Evolutionary conservation across 2,888 invertebrate genomes (phyloP), one percentile per base, ranked within the genome.

Genomic region (Eilema depressum): DNA sequence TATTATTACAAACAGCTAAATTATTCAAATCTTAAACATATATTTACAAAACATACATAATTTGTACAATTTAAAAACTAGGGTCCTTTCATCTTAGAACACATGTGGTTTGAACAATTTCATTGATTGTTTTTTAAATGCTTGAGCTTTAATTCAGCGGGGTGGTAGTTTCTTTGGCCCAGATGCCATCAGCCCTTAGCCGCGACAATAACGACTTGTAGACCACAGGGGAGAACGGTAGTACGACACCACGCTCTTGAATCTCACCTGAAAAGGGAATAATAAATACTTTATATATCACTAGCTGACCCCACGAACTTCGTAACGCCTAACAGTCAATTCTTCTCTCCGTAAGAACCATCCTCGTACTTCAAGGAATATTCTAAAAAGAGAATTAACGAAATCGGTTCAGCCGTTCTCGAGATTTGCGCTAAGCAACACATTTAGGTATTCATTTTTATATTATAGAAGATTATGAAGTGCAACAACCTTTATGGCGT

Each of bases 201-300:
- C 99, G 96, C 53, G 97, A 97, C 74, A 99, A 94, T 89, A 99
- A 97, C 0, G 99, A 98, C 74, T 97, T 96, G 95, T 99, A 99
- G 74, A 99, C 98, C 72, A 99, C 99, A 0, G 97, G 97, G 0
- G 98, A 96, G 86, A 99, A 98, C 0, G 99, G 99, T 59, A 99
- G 94, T 23, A 99, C 97, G 76, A 99, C 98, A 5, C 99, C 99
- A 73, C 98, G 97, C 78, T 98, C 97, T 93, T 99, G 99, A 84
- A 99, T 99, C 95, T 99, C 99, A 85, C 98, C 98, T 98, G 88
- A 60, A 92, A 88, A 62, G 0, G 57, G 30, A 68, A 23, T 12
- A 37, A 37, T 37, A 37, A 37, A 37, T 33, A 33, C 12, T 3
- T n/a, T n/a, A n/a, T n/a, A n/a, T n/a, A n/a, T n/a, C n/a, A n/a